These are phyloP conservation scores for Enteromius anoplus DNA, from an alignment of 2,797 vertebrate genomes.

Conservation along the genomic window DNA sequence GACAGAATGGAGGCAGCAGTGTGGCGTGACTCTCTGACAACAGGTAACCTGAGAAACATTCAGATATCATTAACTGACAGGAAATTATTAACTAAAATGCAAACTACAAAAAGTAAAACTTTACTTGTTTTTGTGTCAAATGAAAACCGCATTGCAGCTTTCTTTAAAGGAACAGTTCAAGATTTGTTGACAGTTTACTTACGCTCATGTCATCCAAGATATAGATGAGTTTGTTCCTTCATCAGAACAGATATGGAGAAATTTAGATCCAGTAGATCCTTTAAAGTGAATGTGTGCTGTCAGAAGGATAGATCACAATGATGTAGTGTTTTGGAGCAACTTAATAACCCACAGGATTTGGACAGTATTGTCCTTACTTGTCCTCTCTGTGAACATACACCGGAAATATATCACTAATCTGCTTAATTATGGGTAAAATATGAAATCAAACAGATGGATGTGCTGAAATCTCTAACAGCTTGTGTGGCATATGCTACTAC, in stretches of 20 bases:
- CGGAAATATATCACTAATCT: neutral
- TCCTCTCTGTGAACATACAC: neutral
- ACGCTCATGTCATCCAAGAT: neutral
- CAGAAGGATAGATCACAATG: neutral
- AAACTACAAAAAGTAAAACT: neutral
- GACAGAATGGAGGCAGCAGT: constrained; percentile 70
- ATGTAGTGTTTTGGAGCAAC: constrained; percentile 66
- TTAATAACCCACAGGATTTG: constrained; percentile 72
- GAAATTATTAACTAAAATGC: constrained; percentile 21
- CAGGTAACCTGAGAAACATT: constrained; percentile 55
- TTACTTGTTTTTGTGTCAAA: neutral
- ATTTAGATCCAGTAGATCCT: neutral
- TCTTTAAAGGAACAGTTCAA: neutral
- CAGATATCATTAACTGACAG: neutral
- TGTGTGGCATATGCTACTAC: neutral
- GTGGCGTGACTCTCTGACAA: constrained; percentile 72
- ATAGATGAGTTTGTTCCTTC: neutral
- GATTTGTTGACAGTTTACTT: neutral
- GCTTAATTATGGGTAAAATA: constrained; percentile 3
- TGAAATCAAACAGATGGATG: neutral
- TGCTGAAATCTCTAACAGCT: constrained; percentile 5
- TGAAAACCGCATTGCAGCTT: neutral
- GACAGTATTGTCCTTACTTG: constrained; percentile 53
- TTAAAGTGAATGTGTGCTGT: neutral
- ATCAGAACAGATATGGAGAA: neutral